Evolutionary conservation across 1,140 invertebrate genomes (phyloP), one percentile per base, ranked within the genome.

Genomic region (Temnothorax curvispinosus): DNA sequence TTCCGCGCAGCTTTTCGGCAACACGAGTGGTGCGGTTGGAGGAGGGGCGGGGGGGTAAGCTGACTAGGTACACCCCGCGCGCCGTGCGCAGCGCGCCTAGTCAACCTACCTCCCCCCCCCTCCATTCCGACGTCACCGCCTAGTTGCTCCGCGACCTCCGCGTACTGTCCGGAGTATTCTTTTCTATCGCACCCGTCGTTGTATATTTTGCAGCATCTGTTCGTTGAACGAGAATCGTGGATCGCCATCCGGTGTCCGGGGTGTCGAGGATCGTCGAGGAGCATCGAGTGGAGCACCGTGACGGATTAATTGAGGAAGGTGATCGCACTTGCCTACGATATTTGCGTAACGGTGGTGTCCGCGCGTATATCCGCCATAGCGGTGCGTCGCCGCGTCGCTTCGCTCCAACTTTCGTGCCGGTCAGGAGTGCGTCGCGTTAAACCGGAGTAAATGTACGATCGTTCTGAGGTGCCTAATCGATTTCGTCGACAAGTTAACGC

Each of bases 281-380:
- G 11, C 64, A 47, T 69, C 21, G 65, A 69, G 65, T 47, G 41
- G 5, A 41, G 18, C 38, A 38, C 8, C 65, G 65, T 3, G 41
- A 47, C 65, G n/a, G n/a, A 69, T 69, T 69, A 69, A 69, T 69
- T 47, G 65, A 44, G 38, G 41, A 44, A 44, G 21, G 5, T 21
- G n/a, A 69, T 67, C 41, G 11, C 38, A 7, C n/a, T 69, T 13
- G 38, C 38, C 7, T 27, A 65, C 2, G 35, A 21, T 65, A 65
- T 65, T 65, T 69, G 35, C 41, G 9, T 69, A 65, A 65, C n/a
- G 41, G 64, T 44, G 62, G 35, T 65, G 0, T 6, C 3, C 18
- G 15, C 11, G 15, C 32, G 62, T 7, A 7, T 21, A 5, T 44
- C 3, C n/a, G n/a, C 18, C 18, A 41, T 65, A 35, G 47, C 3